Percentiles rank a stretch among this genome's conserved stretches.
Evolutionary conservation across 2,888 invertebrate genomes (phyloP).

Genomic region (Scrobipalpa atriplicella): DNA sequence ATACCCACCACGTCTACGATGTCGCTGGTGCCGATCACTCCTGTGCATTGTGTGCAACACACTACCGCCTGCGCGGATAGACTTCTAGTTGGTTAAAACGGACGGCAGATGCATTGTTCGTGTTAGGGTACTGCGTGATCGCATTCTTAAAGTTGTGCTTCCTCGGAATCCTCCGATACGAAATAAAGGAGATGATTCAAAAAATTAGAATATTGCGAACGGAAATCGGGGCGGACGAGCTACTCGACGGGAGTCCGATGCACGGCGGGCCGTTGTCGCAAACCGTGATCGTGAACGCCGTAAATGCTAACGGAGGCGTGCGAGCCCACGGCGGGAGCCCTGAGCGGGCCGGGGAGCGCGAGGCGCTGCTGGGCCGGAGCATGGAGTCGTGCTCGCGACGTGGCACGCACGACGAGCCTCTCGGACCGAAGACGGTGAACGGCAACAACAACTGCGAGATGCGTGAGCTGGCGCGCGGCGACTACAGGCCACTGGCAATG

Average conservation of each 20-base stretch:
- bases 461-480: slow-evolving; percentile 85
- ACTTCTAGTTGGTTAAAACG: slow-evolving; percentile 89
- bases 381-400: slow-evolving; percentile 74
- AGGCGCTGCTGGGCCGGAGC: slow-evolving; percentile 79
- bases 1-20: slow-evolving; percentile 61
- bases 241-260: slow-evolving; percentile 71
- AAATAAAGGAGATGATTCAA: slow-evolving; percentile 95
- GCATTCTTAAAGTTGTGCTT: slow-evolving; percentile 95
- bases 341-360: slow-evolving; percentile 82
- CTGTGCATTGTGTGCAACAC: slow-evolving; percentile 74
- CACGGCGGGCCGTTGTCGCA: slow-evolving; percentile 77
- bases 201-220: slow-evolving; percentile 91
- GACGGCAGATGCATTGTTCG: slow-evolving; percentile 91
- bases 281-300: slow-evolving; percentile 77
- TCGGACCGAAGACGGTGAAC: slow-evolving; percentile 85
- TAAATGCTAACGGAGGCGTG: slow-evolving; percentile 83
- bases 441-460: slow-evolving; percentile 92
- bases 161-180: slow-evolving; percentile 92
- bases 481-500: slow-evolving; percentile 77
- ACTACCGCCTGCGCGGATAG: slow-evolving; percentile 88
- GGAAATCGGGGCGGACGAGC: slow-evolving; percentile 83
- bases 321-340: slow-evolving; percentile 81
- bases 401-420: slow-evolving; percentile 70
- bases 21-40: slow-evolving; percentile 63
- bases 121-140: slow-evolving; percentile 93